Percentiles rank a stretch among this genome's conserved stretches.
Conservation (phyloP, 2,888 invertebrate genomes). For the Thecophora atra region DNA sequence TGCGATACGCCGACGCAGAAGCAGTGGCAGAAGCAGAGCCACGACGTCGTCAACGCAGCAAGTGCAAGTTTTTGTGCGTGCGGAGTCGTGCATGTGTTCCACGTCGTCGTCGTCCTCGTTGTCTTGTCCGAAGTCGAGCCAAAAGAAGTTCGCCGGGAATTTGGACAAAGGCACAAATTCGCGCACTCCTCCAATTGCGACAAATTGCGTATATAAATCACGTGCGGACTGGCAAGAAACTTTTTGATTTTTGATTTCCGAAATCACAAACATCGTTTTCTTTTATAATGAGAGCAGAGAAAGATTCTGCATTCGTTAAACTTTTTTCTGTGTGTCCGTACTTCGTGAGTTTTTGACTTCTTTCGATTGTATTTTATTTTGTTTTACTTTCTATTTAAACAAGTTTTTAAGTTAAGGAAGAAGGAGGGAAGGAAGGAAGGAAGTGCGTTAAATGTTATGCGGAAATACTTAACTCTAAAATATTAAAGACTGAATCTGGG, state of each 20-base stretch:
- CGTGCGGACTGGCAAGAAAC: constrained; percentile 58
- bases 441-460: too few relatives aligned
- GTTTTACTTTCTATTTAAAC: too few relatives aligned
- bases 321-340: too few relatives aligned
- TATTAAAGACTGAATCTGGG: too few relatives aligned
- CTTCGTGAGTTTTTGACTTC: too few relatives aligned
- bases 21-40: background rate
- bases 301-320: background rate
- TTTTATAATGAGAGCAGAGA: background rate
- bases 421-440: too few relatives aligned
- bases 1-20: background rate
- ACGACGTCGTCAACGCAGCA: background rate
- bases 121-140: too few relatives aligned
- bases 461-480: too few relatives aligned
- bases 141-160: background rate
- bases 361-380: too few relatives aligned
- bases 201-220: constrained; percentile 56
- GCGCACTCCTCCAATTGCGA: constrained; percentile 2
- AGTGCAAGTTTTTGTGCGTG: constrained; percentile 31
- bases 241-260: constrained; percentile 57
- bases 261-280: constrained; percentile 53
- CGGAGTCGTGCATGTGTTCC: constrained; percentile 12
- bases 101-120: background rate
- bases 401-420: too few relatives aligned
- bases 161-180: background rate